phyloP scores from a whole-genome alignment of 2,888 invertebrate genomes.

The Melolontha melolontha region DNA sequence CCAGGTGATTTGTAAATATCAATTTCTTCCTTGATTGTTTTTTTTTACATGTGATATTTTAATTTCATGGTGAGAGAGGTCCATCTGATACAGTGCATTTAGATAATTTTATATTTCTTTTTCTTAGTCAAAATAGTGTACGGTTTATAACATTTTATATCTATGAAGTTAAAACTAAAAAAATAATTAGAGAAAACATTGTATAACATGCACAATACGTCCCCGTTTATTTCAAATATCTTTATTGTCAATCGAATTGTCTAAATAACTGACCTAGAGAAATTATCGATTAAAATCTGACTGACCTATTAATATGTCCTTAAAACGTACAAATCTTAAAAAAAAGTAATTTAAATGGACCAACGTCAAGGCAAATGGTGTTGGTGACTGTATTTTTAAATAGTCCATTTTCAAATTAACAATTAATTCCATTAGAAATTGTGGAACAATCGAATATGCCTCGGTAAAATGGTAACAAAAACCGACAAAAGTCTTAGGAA shows the following conservation, averaged over 20 bases:
- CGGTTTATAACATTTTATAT: too few species aligned
- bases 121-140: too few species aligned
- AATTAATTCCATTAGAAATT: not conserved
- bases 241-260: not conserved
- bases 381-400: conserved; percentile 9
- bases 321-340: conserved; percentile 13
- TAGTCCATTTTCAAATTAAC: not conserved
- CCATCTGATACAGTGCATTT: too few species aligned
- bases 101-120: too few species aligned
- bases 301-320: conserved; percentile 37
- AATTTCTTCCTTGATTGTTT: too few species aligned
- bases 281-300: conserved; percentile 8
- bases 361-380: conserved; percentile 28
- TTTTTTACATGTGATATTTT: too few species aligned
- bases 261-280: conserved; percentile 34
- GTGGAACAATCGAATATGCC: not conserved
- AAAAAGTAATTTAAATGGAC: conserved; percentile 22
- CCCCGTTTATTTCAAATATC: too few species aligned
- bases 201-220: too few species aligned
- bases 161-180: too few species aligned
- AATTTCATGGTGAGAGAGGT: too few species aligned
- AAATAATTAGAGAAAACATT: too few species aligned
- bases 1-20: too few species aligned
- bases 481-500: not conserved
- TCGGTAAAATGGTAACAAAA: not conserved